A percentile compares a stretch with the other conserved stretches of the same genome.
Evolutionary conservation across 2,113 vertebrate species (phyloP).

Genomic region (Globicephala melas): DNA sequence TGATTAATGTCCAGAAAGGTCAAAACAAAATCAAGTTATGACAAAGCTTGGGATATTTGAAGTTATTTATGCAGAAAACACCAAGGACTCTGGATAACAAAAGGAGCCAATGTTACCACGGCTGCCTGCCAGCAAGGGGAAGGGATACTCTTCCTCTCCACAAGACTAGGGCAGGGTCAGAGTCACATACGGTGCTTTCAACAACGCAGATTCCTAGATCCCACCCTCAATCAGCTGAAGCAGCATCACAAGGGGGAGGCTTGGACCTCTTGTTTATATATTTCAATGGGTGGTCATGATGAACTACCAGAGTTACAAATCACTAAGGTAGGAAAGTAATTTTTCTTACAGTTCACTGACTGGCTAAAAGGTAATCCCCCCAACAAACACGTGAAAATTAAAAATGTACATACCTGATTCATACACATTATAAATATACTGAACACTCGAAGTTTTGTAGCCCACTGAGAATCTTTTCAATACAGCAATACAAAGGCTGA

Average conservation of each 20-base stretch:
- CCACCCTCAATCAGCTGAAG: background rate
- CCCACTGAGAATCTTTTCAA: background rate
- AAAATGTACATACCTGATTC: background rate
- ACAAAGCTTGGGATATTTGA: background rate
- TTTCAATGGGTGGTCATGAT: background rate
- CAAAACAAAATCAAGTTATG: background rate
- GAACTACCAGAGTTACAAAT: background rate
- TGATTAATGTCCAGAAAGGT: background rate
- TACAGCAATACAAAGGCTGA: background rate
- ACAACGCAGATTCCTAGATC: background rate
- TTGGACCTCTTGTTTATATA: background rate
- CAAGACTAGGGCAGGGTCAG: background rate
- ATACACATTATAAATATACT: background rate
- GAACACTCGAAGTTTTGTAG: background rate
- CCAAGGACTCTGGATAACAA: background rate
- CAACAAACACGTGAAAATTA: background rate
- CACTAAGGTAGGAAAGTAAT: background rate
- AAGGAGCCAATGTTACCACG: accelerated
- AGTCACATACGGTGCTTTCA: background rate
- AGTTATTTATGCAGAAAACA: background rate
- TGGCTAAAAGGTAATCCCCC: background rate
- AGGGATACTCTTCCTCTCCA: accelerated
- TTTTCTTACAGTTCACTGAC: background rate
- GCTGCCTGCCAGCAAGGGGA: background rate
- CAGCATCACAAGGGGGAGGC: background rate